phyloP scores from a whole-genome alignment of 2,888 invertebrate species.

The Meganola albula region DNA sequence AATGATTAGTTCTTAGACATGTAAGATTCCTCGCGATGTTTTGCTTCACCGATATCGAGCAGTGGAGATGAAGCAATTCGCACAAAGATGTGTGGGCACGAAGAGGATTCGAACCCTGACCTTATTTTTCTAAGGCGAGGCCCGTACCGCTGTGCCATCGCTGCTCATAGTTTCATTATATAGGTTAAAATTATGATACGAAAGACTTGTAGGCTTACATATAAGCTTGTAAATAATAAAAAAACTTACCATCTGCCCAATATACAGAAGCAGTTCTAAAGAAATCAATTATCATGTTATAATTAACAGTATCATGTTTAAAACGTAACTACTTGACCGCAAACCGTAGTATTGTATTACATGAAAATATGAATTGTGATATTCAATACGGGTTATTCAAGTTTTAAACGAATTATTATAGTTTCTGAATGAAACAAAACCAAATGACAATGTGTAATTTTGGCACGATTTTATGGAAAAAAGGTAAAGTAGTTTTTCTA shows the following conservation, averaged over 20 bases:
- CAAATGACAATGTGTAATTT: slow-evolving; percentile 4
- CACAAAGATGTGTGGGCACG: too few species aligned
- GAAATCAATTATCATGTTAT: slow-evolving; percentile 47
- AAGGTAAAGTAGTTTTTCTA: slow-evolving; percentile 18
- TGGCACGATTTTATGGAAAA: slow-evolving; percentile 18
- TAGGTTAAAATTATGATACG: too few species aligned
- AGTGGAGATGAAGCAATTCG: too few species aligned
- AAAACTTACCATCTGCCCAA: slow-evolving; percentile 44
- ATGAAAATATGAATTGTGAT: slow-evolving; percentile 49
- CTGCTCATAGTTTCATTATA: too few species aligned
- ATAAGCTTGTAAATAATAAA: slow-evolving; percentile 6
- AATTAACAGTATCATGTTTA: slow-evolving; percentile 40
- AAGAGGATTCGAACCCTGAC: too few species aligned
- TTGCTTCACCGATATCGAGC: too few species aligned
- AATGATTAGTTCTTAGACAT: too few species aligned
- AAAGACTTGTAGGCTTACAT: slow-evolving; percentile 1
- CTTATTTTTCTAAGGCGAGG: too few species aligned
- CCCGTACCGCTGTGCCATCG: too few species aligned
- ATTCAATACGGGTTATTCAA: slow-evolving; percentile 42
- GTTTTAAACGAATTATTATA: slow-evolving; percentile 12
- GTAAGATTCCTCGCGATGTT: too few species aligned
- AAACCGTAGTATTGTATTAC: slow-evolving; percentile 51
- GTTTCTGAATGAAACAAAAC: slow-evolving; percentile 23
- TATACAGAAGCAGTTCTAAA: slow-evolving; percentile 32
- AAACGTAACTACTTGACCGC: slow-evolving; percentile 60